A percentile compares a stretch with the other conserved stretches of the same genome.
phyloP scores from a whole-genome alignment of 2,888 invertebrate genomes.

The Dermolepida albohirtum region DNA sequence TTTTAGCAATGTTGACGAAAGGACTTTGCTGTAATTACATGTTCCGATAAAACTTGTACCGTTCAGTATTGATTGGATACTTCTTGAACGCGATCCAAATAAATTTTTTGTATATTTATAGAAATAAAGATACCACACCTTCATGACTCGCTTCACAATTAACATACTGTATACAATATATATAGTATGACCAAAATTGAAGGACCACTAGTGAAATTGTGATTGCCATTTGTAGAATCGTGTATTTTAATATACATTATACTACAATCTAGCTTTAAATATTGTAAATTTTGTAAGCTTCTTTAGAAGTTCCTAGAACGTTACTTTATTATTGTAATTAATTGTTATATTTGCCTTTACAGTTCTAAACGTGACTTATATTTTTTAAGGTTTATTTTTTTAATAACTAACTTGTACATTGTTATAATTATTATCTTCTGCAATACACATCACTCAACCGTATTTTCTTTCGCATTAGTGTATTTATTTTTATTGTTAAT shows the following conservation, averaged over 20 bases:
- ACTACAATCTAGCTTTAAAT: conserved; percentile 54
- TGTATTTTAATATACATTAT: conserved; percentile 48
- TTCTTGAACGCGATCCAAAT: too few relatives aligned
- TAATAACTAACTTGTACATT: neutral
- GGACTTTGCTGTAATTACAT: too few relatives aligned
- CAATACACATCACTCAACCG: conserved; percentile 24
- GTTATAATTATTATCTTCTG: conserved; percentile 5
- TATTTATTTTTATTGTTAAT: conserved; percentile 36
- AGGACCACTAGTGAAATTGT: conserved; percentile 51
- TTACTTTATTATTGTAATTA: conserved; percentile 15
- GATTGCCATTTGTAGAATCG: conserved; percentile 47
- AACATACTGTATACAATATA: neutral
- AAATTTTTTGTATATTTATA: too few relatives aligned
- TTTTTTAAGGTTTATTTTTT: conserved; percentile 6
- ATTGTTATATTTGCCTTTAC: conserved; percentile 40
- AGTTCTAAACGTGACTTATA: conserved; percentile 11
- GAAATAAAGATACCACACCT: too few relatives aligned
- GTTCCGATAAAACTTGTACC: too few relatives aligned
- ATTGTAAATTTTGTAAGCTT: conserved; percentile 37
- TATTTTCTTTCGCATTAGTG: conserved; percentile 21
- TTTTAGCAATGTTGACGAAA: too few relatives aligned
- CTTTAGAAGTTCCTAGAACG: conserved; percentile 43
- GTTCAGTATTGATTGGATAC: too few relatives aligned
- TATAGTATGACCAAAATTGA: conserved; percentile 49
- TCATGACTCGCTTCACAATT: neutral